These are phyloP conservation scores for Salarias fasciatus DNA, from an alignment of 2,797 vertebrate genomes.

Conservation along the genomic window DNA sequence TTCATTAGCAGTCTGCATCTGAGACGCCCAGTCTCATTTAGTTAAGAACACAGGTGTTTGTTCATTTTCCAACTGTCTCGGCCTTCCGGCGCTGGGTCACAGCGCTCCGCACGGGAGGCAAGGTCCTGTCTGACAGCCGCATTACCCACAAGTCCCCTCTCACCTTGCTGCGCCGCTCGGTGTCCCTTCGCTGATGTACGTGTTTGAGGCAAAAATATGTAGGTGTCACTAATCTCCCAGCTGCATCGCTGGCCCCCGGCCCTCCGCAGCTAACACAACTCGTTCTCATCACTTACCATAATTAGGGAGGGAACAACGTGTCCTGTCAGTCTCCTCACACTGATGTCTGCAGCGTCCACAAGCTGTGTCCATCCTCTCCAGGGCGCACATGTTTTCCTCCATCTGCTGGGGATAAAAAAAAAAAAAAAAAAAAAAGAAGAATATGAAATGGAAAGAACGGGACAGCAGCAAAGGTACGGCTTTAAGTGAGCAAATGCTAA, in stretches of 20 bases:
- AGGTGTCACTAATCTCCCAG: conserved; percentile 45
- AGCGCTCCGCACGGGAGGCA: conserved; percentile 34
- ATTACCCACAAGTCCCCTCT: conserved; percentile 51
- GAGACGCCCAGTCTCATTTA: conserved; percentile 28
- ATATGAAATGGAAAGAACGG: conserved; percentile 12
- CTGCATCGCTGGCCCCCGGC: conserved; percentile 47
- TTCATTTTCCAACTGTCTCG: conserved; percentile 39
- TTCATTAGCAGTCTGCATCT: conserved; percentile 11
- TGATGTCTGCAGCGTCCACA: conserved; percentile 25
- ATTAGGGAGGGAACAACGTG: conserved; percentile 54
- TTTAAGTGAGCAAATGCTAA: conserved; percentile 12
- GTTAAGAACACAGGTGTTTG: conserved; percentile 43
- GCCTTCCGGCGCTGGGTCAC: conserved; percentile 46
- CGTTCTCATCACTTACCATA: conserved; percentile 54
- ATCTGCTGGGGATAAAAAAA: conserved; percentile 32
- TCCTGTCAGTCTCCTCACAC: conserved; percentile 43
- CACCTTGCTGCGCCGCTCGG: conserved; percentile 61
- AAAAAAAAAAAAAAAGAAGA: too few relatives aligned
- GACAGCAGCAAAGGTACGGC: conserved; percentile 28
- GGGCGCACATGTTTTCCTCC: conserved; percentile 35
- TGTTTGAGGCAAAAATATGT: conserved; percentile 51
- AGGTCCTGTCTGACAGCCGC: conserved; percentile 62
- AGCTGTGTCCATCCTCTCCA: conserved; percentile 24
- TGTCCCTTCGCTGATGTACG: conserved; percentile 44
- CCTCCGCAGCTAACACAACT: conserved; percentile 52